Percentiles rank a stretch among this genome's conserved stretches.
Conservation (phyloP, 2,888 invertebrate genomes). For the Orthonychiurus folsomi region DNA sequence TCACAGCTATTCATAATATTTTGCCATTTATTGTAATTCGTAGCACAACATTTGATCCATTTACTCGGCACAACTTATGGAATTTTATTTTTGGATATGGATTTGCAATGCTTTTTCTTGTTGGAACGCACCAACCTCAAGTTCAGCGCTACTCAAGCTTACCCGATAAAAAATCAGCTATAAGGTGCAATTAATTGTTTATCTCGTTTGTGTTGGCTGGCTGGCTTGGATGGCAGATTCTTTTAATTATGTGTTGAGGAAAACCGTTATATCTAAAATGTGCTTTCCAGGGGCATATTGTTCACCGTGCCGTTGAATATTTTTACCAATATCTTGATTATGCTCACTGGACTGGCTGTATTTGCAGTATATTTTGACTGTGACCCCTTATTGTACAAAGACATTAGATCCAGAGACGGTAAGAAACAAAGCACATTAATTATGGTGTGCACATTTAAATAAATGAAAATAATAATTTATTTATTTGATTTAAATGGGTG, state of each 20-base stretch:
- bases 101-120: slow-evolving; percentile 17
- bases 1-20: no score
- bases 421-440: no score
- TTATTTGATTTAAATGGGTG: no score
- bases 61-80: slow-evolving; percentile 24
- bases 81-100: slow-evolving; percentile 30
- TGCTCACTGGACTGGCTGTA: slow-evolving; percentile 27
- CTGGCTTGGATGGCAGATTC: no score
- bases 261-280: slow-evolving; percentile 3
- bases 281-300: slow-evolving; percentile 19
- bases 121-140: slow-evolving; percentile 21
- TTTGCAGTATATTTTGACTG: slow-evolving; percentile 22
- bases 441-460: no score
- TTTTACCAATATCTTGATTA: slow-evolving; percentile 16
- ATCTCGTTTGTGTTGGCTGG: no score
- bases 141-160: slow-evolving; percentile 32
- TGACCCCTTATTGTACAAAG: slow-evolving; percentile 17
- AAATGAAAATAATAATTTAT: no score
- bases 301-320: slow-evolving; percentile 25
- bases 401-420: slow-evolving; percentile 10
- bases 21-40: not conserved
- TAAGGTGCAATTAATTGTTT: no score
- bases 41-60: slow-evolving; percentile 26
- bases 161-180: not conserved
- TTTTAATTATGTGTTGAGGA: not conserved